Evolutionary conservation across 23 tunicate genomes (phyloP).

Genomic region (Trididemnum nubilum): DNA sequence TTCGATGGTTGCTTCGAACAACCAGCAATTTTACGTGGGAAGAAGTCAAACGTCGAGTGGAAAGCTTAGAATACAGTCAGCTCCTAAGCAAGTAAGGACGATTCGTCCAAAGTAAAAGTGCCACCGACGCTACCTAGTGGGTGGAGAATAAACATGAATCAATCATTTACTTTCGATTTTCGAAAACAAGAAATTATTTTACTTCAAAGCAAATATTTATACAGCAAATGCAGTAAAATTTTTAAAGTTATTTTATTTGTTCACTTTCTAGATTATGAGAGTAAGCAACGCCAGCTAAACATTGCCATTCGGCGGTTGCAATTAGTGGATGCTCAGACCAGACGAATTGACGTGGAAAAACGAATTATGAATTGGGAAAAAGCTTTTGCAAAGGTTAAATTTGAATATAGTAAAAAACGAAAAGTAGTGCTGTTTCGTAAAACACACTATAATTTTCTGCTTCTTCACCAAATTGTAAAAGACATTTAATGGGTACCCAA

Average conservation of each 20-base stretch:
- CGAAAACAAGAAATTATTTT: not conserved
- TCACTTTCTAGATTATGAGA: constrained; percentile 70
- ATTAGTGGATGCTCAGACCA: constrained; percentile 57
- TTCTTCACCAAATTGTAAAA: not conserved
- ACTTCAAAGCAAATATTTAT: not conserved
- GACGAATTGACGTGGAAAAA: constrained; percentile 68
- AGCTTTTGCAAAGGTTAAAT: constrained; percentile 93
- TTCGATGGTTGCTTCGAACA: too few relatives aligned
- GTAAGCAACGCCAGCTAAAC: constrained; percentile 84
- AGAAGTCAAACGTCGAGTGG: too few relatives aligned
- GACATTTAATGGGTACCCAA: too few relatives aligned
- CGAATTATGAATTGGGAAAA: constrained; percentile 91
- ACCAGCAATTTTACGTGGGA: too few relatives aligned
- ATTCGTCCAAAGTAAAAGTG: too few relatives aligned
- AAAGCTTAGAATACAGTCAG: too few relatives aligned
- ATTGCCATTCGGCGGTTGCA: constrained; percentile 74
- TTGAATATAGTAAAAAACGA: too few relatives aligned
- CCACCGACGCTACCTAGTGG: too few relatives aligned
- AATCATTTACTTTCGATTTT: too few relatives aligned
- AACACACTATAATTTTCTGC: not conserved
- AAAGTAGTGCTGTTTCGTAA: too few relatives aligned
- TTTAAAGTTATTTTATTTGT: not conserved
- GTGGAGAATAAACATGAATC: too few relatives aligned
- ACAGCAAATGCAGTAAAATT: not conserved
- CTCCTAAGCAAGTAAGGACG: too few relatives aligned